Percentiles rank a stretch among this genome's conserved stretches.
Conservation (phyloP, 2,888 invertebrate genomes). For the Apodemia duryi region DNA sequence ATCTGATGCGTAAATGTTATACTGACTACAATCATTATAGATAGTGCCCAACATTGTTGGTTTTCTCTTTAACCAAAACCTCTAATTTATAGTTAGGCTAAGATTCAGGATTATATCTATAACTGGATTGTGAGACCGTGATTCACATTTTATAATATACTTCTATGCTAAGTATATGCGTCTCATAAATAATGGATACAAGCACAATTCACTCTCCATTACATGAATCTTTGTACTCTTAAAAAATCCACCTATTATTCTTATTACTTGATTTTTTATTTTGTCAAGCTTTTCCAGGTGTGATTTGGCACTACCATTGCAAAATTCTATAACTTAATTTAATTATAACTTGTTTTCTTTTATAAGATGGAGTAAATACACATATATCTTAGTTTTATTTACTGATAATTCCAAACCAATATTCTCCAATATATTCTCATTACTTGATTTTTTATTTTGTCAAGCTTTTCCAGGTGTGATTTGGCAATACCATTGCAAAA, state of each 20-base stretch:
- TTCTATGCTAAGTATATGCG: conserved; percentile 21
- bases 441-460: conserved; percentile 24
- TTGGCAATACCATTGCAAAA: conserved; percentile 16
- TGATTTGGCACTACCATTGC: conserved; percentile 13
- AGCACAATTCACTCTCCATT: conserved; percentile 24
- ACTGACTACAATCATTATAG: not conserved
- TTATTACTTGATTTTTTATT: conserved; percentile 24
- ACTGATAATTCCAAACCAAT: conserved; percentile 26
- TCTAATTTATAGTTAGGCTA: not conserved
- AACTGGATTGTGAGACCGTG: not conserved
- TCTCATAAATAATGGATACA: conserved; percentile 22
- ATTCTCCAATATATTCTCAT: conserved; percentile 23
- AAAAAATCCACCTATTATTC: conserved; percentile 26
- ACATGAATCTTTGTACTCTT: conserved; percentile 25
- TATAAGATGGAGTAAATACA: conserved; percentile 24
- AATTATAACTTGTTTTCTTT: not conserved
- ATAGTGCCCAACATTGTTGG: not conserved
- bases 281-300: conserved; percentile 22
- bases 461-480: conserved; percentile 21
- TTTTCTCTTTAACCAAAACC: not conserved
- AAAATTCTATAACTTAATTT: conserved; percentile 18
- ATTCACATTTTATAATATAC: conserved; percentile 10
- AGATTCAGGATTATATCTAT: not conserved
- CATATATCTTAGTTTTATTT: conserved; percentile 26
- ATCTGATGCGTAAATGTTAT: not conserved